Evolutionary conservation across 2,797 vertebrate genomes (phyloP).

Genomic region (Merluccius polli): DNA sequence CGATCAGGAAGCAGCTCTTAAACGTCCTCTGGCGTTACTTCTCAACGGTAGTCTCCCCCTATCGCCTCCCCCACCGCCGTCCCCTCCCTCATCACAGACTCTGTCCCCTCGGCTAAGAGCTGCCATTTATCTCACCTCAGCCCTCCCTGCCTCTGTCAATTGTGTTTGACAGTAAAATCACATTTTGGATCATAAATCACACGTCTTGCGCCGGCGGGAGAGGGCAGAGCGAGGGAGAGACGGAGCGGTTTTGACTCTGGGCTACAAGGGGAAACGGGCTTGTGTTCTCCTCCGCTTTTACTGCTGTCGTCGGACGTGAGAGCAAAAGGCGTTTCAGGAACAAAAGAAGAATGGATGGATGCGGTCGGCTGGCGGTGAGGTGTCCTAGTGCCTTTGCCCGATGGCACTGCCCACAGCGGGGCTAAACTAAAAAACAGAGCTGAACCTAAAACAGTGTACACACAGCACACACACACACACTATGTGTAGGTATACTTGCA

Average conservation of each 20-base stretch:
- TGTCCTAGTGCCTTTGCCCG: background rate
- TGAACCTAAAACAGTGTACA: background rate
- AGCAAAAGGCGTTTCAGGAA: background rate
- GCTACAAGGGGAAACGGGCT: background rate
- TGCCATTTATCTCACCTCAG: slow-evolving; percentile 47
- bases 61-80: background rate
- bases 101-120: slow-evolving; percentile 32
- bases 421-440: background rate
- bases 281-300: background rate
- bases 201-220: slow-evolving; percentile 42
- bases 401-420: background rate
- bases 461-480: background rate
- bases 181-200: slow-evolving; percentile 60
- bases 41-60: slow-evolving; percentile 20
- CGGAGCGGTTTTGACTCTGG: slow-evolving; percentile 35
- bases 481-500: too few species aligned
- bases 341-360: background rate
- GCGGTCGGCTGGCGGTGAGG: too few species aligned
- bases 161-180: slow-evolving; percentile 67
- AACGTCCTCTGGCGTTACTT: slow-evolving; percentile 11
- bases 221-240: slow-evolving; percentile 50
- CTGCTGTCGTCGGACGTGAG: background rate
- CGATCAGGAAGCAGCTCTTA: background rate
- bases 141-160: slow-evolving; percentile 51
- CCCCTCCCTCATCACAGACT: slow-evolving; percentile 3